Base-by-base conservation (phyloP, 2,113 vertebrate genomes). In the Muntiacus muntjak region DNA sequence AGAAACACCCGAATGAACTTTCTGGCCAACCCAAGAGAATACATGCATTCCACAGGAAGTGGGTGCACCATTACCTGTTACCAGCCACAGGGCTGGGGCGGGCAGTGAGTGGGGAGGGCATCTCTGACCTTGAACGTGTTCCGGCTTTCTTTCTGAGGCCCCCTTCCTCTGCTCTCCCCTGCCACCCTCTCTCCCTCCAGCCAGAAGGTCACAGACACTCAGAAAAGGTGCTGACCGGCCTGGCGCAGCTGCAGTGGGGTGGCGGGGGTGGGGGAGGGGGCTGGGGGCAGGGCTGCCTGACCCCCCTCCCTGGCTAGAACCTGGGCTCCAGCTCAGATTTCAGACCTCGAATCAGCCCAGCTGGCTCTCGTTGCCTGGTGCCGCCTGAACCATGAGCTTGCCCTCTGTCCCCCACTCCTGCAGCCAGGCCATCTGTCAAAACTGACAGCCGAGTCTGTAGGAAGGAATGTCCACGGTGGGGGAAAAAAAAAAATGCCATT, bases 241-340 rank as follows among this genome's bases (percentile, higher is more conserved):
- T 26, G 43, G 7, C 1, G 8, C 10, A n/a, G 26, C 50, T 1
- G 7, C 19, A 9, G 13, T 0, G 17, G 33, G 78, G 28, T 33
- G 11, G 6, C 1, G 2, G 2, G 33, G 43, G 2, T 1, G 28
- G 43, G 13, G 40, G 2, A 15, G 1, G 12, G 3, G 16, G 6
- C 3, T 5, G 7, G 30, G 28, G 26, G 26, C 13, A 58, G 23
- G n/a, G 55, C 33, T 67, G 40, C 54, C 50, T 28, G 21, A 23
- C 19, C 58, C 43, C 43, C 26, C 3, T 78, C 82, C 23, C 36
- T n/a, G n/a, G 76, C 52, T 84, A 16, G n/a, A 67, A 16, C 87
- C 89, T 26, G 47, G 71, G 25, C 25, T 81, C 43, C 1, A 15
- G 71, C 54, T 36, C 83, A 58, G 47, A 84, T 45, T 83, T 87